Base-by-base conservation (phyloP, 2,888 invertebrate species). In the Rambutsinella grinnellia region DNA sequence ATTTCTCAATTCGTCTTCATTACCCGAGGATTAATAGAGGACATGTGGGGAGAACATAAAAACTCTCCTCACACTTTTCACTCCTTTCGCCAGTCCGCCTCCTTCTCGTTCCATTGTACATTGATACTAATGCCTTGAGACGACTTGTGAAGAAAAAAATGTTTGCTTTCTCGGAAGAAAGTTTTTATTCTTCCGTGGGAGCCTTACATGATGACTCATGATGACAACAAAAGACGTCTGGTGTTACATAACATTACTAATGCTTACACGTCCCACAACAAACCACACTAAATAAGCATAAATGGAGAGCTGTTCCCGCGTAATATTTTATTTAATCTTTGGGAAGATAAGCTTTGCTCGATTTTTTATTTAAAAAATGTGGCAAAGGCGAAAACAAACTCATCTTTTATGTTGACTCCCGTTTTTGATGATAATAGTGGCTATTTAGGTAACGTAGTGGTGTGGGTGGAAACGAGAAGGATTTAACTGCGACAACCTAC, bases 1-100 rank as follows among this genome's bases (percentile, higher is more conserved):
- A 60, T 23, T 60, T 17, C 46, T 46, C 60, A 60, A 60, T 60
- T 46, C 60, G 60, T 60, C 60, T 60, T 60, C 60, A 60, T 60
- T 60, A 46, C 24, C 46, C 27, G 46, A 24, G 60, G 60, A 60
- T 60, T 60, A 60, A 60, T 60, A n/a, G 46, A 60, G 19, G 26
- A 28, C 36, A 36, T 36, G 36, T 36, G 36, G 36, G 13, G 36
- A 13, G 36, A 36, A 36, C 36, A 36, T 8, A 36, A 36, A 36
- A 36, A 5, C 36, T 36, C 13, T 36, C 13, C 36, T 36, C 36
- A 36, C 13, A 5, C 36, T n/a, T 36, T 36, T 36, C 36, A 36
- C 36, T 36, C 36, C 6, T 36, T 36, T 36, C 13, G 5, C 36
- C n/a, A n/a, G n/a, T n/a, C n/a, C n/a, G n/a, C 13, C 36, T 36